A percentile compares a stretch with the other conserved stretches of the same genome.
phyloP scores from a whole-genome alignment of 2,113 vertebrate species.

The Pavo muticus region DNA sequence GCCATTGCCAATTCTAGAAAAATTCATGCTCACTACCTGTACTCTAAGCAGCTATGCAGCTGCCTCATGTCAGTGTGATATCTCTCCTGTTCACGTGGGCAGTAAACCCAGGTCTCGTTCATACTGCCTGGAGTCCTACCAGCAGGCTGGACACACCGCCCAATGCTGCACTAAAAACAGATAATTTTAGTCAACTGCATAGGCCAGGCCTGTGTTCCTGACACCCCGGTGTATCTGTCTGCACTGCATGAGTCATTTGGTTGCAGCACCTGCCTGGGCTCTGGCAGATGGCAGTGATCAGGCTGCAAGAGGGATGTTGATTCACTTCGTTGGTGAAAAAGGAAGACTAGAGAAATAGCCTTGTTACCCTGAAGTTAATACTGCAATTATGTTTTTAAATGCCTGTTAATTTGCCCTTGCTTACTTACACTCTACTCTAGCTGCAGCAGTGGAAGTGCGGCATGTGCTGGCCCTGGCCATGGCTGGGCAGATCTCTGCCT shows the following conservation, averaged over 20 bases:
- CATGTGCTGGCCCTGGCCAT: too few species aligned
- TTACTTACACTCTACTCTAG: accelerated
- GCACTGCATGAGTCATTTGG: not conserved
- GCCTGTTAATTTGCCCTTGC: not conserved
- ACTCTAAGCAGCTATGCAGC: not conserved
- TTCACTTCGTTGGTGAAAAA: not conserved
- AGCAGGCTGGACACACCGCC: not conserved
- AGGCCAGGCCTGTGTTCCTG: too few species aligned
- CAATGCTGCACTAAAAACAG: too few species aligned
- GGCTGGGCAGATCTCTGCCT: not conserved
- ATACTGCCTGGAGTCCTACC: not conserved
- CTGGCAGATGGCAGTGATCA: not conserved
- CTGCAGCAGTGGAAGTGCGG: not conserved
- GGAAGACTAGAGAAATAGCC: not conserved
- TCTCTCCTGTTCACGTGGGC: not conserved
- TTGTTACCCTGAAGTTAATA: not conserved
- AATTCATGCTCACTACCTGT: not conserved
- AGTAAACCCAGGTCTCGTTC: not conserved
- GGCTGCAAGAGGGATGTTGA: not conserved
- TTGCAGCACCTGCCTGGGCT: not conserved
- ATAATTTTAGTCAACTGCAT: too few species aligned
- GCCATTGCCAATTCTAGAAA: not conserved
- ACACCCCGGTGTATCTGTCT: not conserved
- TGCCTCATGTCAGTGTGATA: not conserved
- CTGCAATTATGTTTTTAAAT: not conserved